Base-by-base conservation (phyloP, 2,113 vertebrate genomes). In the Xenotilapia flavipinnis region DNA sequence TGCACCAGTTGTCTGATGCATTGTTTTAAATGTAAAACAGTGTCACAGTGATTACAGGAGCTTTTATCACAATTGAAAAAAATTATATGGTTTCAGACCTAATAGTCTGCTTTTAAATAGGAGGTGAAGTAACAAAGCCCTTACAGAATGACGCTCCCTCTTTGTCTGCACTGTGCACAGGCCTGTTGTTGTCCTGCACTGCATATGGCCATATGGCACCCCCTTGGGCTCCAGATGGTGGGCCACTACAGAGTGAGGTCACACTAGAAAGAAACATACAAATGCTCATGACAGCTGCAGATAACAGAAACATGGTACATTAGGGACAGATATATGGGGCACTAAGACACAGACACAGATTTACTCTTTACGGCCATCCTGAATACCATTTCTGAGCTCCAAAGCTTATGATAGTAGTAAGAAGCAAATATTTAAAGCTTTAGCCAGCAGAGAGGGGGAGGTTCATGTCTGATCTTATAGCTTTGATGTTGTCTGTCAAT, bases 181-280 rank as follows among this genome's bases (percentile, higher is more conserved):
- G 56, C 40, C 26, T 28, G 56, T 47, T 83, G 77, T 84, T 56
- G 51, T 85, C 85, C 58, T 86, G 77, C 47, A 31, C 55, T 84
- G 28, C 55, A 86, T 58, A 51, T 40, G 80, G 81, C 80, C 93
- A 93, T 89, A 93, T 93, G 91, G 89, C 84, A n/a, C 55, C 65
- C 65, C 68, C 49, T 38, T 77, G 54, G 85, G 87, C 53, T 85
- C 85, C 79, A 90, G 86, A 92, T 92, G 91, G 90, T 86, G 83
- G 79, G 42, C 6, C 53, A 77, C 77, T 53, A 28, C 79, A 77
- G 79, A 70, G 84, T 86, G 73, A 90, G 83, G 75, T 80, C 83
- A 85, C 45, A 51, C 45, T 19, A 49, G 42, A 31, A 75, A 75
- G 54, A 21, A 56, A 83, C 42, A 86, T 14, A 77, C 81, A 83